phyloP scores from a whole-genome alignment of 2,888 invertebrate genomes.

The Mallateleia sp. region DNA sequence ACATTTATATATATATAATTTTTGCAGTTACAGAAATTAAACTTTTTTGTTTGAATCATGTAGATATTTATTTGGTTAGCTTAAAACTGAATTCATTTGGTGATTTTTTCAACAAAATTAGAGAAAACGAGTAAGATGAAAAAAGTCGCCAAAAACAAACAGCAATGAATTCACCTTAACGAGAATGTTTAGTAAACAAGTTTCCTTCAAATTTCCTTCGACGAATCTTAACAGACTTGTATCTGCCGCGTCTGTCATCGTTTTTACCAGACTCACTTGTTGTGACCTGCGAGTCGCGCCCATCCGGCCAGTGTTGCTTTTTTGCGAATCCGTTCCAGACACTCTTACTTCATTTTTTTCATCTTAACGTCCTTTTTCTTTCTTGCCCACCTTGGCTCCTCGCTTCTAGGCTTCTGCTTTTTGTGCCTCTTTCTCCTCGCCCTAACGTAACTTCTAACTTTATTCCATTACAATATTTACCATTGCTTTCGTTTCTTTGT shows the following conservation, averaged over 20 bases:
- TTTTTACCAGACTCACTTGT: slow-evolving; percentile 68
- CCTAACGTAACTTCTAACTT: slow-evolving; percentile 59
- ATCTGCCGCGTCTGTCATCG: slow-evolving; percentile 56
- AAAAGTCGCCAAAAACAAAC: too few relatives aligned
- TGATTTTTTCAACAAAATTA: too few relatives aligned
- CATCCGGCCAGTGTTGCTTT: slow-evolving; percentile 66
- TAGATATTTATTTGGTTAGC: too few relatives aligned
- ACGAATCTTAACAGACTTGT: slow-evolving; percentile 42
- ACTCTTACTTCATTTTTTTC: slow-evolving; percentile 73
- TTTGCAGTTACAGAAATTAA: too few relatives aligned
- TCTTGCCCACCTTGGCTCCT: slow-evolving; percentile 67
- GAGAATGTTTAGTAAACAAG: slow-evolving; percentile 25
- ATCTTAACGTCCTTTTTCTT: slow-evolving; percentile 60
- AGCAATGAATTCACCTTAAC: too few relatives aligned
- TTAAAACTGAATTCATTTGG: too few relatives aligned
- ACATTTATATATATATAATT: too few relatives aligned
- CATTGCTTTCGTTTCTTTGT: slow-evolving; percentile 15
- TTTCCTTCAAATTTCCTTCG: slow-evolving; percentile 26
- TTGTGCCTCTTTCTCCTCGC: slow-evolving; percentile 28
- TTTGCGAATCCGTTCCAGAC: slow-evolving; percentile 75
- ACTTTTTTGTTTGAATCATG: too few relatives aligned
- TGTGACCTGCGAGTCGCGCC: slow-evolving; percentile 71
- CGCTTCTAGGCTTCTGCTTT: slow-evolving; percentile 60
- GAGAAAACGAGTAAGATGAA: too few relatives aligned
- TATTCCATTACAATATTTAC: slow-evolving; percentile 64